Percentiles rank a stretch among this genome's conserved stretches.
Evolutionary conservation across 2,797 vertebrate species (phyloP).

Genomic region (Syncerus caffer): DNA sequence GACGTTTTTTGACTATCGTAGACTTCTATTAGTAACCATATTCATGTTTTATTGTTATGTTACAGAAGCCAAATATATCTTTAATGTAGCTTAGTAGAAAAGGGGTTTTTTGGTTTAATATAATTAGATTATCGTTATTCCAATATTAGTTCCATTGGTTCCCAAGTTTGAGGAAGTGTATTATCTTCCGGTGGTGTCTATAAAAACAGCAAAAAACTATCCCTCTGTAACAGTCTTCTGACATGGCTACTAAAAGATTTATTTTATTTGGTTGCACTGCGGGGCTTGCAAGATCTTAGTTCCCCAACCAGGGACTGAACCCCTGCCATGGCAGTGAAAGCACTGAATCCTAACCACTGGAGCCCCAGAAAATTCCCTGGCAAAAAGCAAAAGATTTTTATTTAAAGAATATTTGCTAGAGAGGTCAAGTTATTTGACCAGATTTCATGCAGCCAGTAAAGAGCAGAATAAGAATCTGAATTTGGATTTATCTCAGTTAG

Average conservation of each 20-base stretch:
- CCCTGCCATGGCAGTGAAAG: neutral
- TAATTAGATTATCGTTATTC: neutral
- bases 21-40: neutral
- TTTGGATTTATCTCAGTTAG: neutral
- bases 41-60: neutral
- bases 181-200: neutral
- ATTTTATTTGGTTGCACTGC: neutral
- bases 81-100: neutral
- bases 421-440: neutral
- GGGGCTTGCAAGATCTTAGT: neutral
- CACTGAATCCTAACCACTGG: neutral
- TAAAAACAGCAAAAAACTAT: neutral
- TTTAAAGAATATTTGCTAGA: neutral
- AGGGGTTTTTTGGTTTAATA: neutral
- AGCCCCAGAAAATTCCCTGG: neutral
- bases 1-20: neutral
- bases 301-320: neutral
- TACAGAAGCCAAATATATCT: neutral
- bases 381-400: neutral
- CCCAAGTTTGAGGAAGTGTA: neutral
- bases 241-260: neutral
- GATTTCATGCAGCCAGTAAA: neutral
- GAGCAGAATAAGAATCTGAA: neutral
- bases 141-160: neutral
- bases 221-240: neutral